These are phyloP conservation scores for Lycaon pictus DNA, from an alignment of 2,113 vertebrate genomes.

Conservation along the genomic window DNA sequence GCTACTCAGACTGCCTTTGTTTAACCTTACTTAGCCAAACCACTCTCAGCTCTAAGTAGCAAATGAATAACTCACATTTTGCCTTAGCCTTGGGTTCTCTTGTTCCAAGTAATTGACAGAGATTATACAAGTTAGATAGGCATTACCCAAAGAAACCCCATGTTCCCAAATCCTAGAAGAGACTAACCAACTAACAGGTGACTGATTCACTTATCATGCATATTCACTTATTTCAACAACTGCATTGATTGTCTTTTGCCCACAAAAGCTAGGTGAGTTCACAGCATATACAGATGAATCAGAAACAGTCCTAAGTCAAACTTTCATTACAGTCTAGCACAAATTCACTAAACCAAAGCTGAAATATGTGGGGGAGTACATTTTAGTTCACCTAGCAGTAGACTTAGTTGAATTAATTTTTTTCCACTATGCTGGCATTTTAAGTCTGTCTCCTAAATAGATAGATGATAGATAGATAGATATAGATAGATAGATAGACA, in stretches of 20 bases:
- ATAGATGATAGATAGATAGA: neutral
- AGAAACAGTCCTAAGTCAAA: neutral
- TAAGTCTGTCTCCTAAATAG: neutral
- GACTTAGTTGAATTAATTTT: neutral
- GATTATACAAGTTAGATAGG: neutral
- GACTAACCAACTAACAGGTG: neutral
- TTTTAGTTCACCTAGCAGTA: neutral
- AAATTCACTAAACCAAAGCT: neutral
- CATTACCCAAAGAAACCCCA: neutral
- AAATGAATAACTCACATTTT: neutral
- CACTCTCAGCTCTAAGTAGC: neutral
- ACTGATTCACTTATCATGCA: neutral
- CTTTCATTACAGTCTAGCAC: neutral
- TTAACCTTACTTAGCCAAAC: neutral
- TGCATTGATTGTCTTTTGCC: neutral
- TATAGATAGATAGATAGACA: neutral
- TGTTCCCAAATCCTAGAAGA: neutral
- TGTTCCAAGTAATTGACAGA: neutral
- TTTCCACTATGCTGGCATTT: neutral
- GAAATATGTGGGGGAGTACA: neutral
- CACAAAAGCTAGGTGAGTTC: neutral
- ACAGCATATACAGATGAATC: neutral
- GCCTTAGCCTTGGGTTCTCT: neutral
- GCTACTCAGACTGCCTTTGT: neutral
- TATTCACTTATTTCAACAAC: neutral